Evolutionary conservation across 2,888 invertebrate genomes (phyloP).

Genomic region (Apodemia duryi): DNA sequence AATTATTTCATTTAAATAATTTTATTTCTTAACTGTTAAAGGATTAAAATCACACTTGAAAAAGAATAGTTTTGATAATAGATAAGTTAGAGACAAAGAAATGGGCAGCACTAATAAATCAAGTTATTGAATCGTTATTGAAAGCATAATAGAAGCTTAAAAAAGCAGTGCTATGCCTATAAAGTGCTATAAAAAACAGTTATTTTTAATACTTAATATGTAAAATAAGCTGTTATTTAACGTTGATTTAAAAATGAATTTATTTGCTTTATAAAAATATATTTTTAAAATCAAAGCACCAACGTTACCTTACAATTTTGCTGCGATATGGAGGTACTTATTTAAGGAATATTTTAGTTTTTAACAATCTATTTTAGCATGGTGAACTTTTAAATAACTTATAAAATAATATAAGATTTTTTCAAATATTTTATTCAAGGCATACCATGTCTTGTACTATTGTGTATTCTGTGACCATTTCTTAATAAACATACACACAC

Average conservation of each 20-base stretch:
- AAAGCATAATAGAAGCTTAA: not conserved
- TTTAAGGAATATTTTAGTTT: not conserved
- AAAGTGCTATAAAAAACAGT: not conserved
- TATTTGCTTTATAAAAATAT: not conserved
- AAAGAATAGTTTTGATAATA: no score
- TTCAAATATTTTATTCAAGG: no score
- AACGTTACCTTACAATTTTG: not conserved
- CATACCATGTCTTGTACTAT: no score
- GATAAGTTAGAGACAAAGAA: no score
- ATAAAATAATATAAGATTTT: no score
- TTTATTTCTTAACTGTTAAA: no score
- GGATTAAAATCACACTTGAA: no score
- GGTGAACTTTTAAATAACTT: not conserved
- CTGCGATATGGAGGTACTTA: constrained; percentile 11
- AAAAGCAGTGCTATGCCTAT: not conserved
- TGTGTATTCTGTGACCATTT: no score
- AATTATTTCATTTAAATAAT: no score
- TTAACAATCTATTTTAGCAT: not conserved
- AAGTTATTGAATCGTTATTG: no score
- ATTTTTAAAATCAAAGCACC: not conserved
- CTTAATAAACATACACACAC: no score
- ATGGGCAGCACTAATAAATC: no score
- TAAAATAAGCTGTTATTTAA: not conserved
- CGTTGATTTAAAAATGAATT: not conserved
- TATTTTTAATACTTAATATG: not conserved